Conservation (phyloP, 2,797 vertebrate genomes). For the Enteromius mattozi region DNA sequence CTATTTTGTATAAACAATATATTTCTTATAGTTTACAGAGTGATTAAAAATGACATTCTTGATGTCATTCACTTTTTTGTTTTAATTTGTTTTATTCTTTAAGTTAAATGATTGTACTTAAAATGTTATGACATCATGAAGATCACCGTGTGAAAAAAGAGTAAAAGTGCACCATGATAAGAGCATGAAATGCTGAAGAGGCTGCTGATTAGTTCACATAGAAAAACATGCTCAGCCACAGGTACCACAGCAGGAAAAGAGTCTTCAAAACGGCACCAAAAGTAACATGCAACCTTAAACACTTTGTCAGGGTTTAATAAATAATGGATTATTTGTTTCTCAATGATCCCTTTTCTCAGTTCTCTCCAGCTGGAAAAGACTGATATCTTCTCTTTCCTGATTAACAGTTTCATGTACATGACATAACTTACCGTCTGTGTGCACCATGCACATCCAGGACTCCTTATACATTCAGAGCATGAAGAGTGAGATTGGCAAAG, state of each 20-base stretch:
- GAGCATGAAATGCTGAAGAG: background rate
- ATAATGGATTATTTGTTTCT: conserved; percentile 15
- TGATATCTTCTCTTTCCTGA: background rate
- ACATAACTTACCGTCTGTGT: conserved; percentile 70
- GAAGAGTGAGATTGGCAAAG: conserved; percentile 71
- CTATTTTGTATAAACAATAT: background rate
- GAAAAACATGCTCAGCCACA: conserved; percentile 22
- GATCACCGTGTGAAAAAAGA: background rate
- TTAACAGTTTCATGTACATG: background rate
- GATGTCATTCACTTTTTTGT: background rate
- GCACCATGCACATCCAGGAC: conserved; percentile 81
- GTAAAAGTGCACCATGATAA: background rate
- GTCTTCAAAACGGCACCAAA: background rate
- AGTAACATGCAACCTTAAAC: background rate
- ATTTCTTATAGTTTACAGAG: background rate
- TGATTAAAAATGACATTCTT: background rate
- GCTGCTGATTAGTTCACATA: conserved; percentile 5
- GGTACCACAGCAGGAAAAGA: conserved; percentile 26
- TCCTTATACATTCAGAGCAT: conserved; percentile 76
- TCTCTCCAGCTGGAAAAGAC: background rate
- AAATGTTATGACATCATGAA: background rate
- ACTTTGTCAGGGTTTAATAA: background rate
- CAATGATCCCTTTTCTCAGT: background rate
- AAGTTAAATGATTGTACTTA: background rate
- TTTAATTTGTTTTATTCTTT: background rate